Conservation (phyloP, 2,888 invertebrate species). For the Sthenelais limicola region DNA sequence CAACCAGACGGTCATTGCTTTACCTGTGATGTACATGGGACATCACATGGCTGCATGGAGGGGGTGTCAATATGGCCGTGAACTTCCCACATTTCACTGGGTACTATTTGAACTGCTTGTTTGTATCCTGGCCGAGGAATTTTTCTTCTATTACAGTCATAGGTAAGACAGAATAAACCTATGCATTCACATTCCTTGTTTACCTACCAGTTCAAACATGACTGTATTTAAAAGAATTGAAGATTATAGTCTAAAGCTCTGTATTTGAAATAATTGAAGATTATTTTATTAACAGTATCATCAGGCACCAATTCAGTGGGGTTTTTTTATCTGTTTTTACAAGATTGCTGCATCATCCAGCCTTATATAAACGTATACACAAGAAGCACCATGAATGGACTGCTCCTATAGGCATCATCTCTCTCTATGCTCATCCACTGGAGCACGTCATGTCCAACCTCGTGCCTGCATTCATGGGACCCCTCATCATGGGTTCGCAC, state of each 20-base stretch:
- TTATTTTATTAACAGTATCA: no score
- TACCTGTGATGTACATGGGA: conserved; percentile 78
- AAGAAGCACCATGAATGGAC: conserved; percentile 90
- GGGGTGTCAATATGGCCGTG: conserved; percentile 77
- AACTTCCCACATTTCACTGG: conserved; percentile 85
- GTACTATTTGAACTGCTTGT: conserved; percentile 82
- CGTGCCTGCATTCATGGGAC: conserved; percentile 79
- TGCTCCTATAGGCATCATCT: conserved; percentile 84
- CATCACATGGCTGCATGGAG: conserved; percentile 80
- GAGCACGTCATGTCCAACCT: conserved; percentile 76
- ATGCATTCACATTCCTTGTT: no score
- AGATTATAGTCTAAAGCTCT: no score
- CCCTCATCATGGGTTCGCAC: conserved; percentile 76
- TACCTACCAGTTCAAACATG: no score
- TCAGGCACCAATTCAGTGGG: no score
- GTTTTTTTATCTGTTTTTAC: no score
- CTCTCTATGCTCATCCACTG: conserved; percentile 83
- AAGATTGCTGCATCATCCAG: conserved; percentile 54
- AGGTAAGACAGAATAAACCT: no score
- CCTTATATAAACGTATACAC: conserved; percentile 83
- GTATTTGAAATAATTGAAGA: no score
- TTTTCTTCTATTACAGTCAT: conserved; percentile 88
- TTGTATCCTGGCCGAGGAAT: conserved; percentile 83
- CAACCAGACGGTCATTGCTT: conserved; percentile 82
- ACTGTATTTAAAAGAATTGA: no score